Conservation (phyloP, 2,797 vertebrate species). For the Dallia pectoralis region DNA sequence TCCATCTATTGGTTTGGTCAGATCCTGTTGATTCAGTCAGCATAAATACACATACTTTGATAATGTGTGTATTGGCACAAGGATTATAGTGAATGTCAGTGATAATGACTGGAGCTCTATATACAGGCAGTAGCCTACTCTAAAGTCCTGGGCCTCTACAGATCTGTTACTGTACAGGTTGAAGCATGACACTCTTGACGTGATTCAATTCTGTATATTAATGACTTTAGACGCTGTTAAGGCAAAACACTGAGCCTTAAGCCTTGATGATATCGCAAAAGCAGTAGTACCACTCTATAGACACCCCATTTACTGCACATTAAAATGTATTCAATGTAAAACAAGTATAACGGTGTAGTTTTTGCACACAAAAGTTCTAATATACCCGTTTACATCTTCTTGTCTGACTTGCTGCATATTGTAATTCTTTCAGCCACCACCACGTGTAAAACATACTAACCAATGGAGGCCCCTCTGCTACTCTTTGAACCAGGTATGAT, state of each 20-base stretch:
- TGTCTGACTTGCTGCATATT: background rate
- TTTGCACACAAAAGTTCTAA: background rate
- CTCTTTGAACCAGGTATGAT: background rate
- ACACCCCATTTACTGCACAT: background rate
- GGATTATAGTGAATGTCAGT: background rate
- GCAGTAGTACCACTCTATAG: background rate
- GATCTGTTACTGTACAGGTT: background rate
- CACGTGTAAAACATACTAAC: background rate
- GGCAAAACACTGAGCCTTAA: background rate
- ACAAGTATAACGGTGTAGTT: background rate
- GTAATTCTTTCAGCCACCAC: background rate
- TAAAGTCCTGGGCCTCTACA: background rate
- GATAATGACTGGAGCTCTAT: background rate
- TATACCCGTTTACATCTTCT: background rate
- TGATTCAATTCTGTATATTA: background rate
- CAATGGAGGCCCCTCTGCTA: conserved; percentile 2
- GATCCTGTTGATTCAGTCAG: no score
- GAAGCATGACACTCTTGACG: background rate
- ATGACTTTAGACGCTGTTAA: background rate
- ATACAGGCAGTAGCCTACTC: background rate
- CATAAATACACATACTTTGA: no score
- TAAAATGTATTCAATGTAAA: background rate
- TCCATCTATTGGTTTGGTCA: no score
- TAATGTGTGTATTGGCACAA: background rate
- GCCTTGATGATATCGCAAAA: background rate